Evolutionary conservation across 2,113 vertebrate genomes (phyloP).

Genomic region (Lota lota): DNA sequence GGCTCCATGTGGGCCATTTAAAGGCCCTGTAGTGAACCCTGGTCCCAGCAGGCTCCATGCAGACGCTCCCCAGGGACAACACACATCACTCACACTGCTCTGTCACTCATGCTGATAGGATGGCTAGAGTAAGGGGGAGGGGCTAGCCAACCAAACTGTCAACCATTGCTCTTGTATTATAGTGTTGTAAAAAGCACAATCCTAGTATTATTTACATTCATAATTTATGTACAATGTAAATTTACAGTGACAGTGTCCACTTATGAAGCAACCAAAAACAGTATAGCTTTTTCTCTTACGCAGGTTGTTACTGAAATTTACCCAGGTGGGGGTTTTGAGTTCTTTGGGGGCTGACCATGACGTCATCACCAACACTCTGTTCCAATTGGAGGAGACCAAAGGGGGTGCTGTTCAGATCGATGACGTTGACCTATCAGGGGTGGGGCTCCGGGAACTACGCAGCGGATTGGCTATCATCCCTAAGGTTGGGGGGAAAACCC

Average conservation of each 20-base stretch:
- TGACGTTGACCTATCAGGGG: conserved; percentile 59
- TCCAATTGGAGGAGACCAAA: conserved; percentile 59
- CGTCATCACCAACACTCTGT: conserved; percentile 65
- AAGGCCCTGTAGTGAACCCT: neutral
- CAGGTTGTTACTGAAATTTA: neutral
- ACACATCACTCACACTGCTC: neutral
- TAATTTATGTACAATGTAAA: too few relatives aligned
- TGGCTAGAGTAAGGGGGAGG: too few relatives aligned
- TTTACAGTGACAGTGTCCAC: too few relatives aligned
- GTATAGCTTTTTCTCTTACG: too few relatives aligned
- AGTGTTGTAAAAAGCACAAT: too few relatives aligned
- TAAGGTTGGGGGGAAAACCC: conserved; percentile 44
- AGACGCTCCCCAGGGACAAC: neutral
- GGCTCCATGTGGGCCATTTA: neutral
- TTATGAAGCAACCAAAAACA: too few relatives aligned
- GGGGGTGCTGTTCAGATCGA: conserved; percentile 67
- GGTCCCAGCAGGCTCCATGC: neutral
- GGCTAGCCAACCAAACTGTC: too few relatives aligned
- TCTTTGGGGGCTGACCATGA: conserved; percentile 64
- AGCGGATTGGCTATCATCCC: conserved; percentile 67
- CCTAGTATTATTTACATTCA: too few relatives aligned
- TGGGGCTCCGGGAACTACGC: conserved; percentile 64
- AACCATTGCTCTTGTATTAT: too few relatives aligned
- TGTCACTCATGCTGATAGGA: neutral
- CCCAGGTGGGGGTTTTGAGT: conserved; percentile 68